phyloP scores from a whole-genome alignment of 2,113 vertebrate species.

The Spea multiplicata region DNA sequence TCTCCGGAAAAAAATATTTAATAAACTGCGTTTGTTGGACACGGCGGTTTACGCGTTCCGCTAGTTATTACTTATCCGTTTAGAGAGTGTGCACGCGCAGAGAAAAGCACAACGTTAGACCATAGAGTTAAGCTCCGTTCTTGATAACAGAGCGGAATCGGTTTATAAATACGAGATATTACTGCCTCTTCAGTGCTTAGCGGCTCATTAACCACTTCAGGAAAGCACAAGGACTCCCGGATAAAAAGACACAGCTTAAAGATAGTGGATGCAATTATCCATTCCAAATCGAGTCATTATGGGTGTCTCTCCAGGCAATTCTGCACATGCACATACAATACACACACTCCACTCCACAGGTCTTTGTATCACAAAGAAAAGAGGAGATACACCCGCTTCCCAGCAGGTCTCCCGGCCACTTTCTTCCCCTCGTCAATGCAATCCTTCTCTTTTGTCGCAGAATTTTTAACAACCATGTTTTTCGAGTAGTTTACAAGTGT shows the following conservation, averaged over 20 bases:
- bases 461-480: constrained; percentile 48
- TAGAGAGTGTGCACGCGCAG: no score
- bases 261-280: constrained; percentile 23
- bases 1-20: no score
- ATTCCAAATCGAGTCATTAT: constrained; percentile 48
- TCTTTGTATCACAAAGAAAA: constrained; percentile 11
- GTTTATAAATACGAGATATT: constrained; percentile 47
- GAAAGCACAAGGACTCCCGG: constrained; percentile 38
- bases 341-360: not conserved
- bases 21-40: no score
- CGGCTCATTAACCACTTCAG: constrained; percentile 48
- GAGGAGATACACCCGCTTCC: constrained; percentile 28
- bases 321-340: not conserved
- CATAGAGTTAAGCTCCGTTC: constrained; percentile 4
- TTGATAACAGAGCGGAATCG: constrained; percentile 41
- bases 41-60: no score
- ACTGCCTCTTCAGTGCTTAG: constrained; percentile 39
- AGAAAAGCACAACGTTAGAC: not conserved
- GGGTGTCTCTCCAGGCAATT: constrained; percentile 42
- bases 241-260: constrained; percentile 18
- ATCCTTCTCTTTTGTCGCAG: constrained; percentile 29
- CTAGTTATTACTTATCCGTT: no score
- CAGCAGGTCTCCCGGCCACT: not conserved
- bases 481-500: constrained; percentile 52
- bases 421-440: constrained; percentile 14